A percentile compares a stretch with the other conserved stretches of the same genome.
phyloP scores from a whole-genome alignment of 2,113 vertebrate genomes.

The Dasyprocta punctata region DNA sequence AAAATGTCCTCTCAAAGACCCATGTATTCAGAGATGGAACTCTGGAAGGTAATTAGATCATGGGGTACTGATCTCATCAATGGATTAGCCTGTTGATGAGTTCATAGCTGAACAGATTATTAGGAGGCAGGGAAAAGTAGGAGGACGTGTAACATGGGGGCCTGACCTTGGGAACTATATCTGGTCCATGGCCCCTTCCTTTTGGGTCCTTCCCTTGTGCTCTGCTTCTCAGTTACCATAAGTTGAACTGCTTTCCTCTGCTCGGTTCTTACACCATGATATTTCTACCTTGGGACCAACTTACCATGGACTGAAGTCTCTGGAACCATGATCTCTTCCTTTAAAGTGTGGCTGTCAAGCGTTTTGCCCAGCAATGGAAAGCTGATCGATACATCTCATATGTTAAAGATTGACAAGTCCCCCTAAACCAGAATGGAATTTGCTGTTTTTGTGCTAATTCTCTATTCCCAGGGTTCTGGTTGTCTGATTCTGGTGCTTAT shows the following conservation, averaged over 20 bases:
- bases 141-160: not conserved
- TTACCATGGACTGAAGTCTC: not conserved
- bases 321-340: not conserved
- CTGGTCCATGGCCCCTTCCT: not conserved
- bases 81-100: not conserved
- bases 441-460: not conserved
- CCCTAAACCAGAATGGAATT: not conserved
- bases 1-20: not conserved
- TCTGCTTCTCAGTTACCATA: not conserved
- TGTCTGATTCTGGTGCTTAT: conserved; percentile 16
- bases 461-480: not conserved
- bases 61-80: not conserved
- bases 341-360: not conserved
- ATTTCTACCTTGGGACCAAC: not conserved
- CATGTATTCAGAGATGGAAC: not conserved
- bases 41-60: not conserved
- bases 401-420: not conserved
- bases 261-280: not conserved
- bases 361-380: not conserved
- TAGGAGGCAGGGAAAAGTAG: not conserved
- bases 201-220: not conserved
- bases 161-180: not conserved
- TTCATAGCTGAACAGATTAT: not conserved
- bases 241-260: not conserved
- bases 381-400: not conserved